A percentile compares a stretch with the other conserved stretches of the same genome.
Conservation (phyloP, 2,888 invertebrate genomes). For the Euphydryas editha region DNA sequence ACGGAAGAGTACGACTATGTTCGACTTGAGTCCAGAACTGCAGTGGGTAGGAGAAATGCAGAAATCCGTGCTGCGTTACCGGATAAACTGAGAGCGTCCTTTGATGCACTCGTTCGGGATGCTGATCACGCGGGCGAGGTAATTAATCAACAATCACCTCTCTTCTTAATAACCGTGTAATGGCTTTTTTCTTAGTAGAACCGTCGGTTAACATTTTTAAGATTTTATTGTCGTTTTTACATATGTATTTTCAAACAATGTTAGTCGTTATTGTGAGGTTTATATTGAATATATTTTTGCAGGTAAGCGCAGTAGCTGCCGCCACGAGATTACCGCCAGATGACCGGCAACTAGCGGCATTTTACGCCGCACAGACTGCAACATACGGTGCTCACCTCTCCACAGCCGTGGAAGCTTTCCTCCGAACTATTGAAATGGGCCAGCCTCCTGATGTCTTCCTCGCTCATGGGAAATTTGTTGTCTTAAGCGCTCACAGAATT, state of each 20-base stretch:
- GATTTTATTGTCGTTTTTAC: too few relatives aligned
- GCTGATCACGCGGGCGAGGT: constrained; percentile 86
- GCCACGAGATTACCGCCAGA: constrained; percentile 86
- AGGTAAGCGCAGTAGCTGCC: constrained; percentile 80
- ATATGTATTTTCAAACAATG: neutral
- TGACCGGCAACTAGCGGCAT: constrained; percentile 92
- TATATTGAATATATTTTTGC: constrained; percentile 3
- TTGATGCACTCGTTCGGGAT: constrained; percentile 89
- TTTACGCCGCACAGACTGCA: constrained; percentile 94
- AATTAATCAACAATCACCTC: constrained; percentile 33
- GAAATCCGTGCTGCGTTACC: constrained; percentile 89
- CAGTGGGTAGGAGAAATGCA: constrained; percentile 87
- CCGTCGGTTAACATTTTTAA: too few relatives aligned
- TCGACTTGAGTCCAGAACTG: constrained; percentile 90
- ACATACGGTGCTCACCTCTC: constrained; percentile 93
- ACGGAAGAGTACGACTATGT: constrained; percentile 96
- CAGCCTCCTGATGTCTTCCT: constrained; percentile 97
- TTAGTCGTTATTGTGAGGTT: neutral
- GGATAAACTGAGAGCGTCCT: constrained; percentile 88
- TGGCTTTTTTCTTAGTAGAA: too few relatives aligned
- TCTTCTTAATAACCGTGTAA: too few relatives aligned
- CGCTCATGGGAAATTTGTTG: constrained; percentile 96
- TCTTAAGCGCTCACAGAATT: constrained; percentile 95
- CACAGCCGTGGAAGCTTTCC: constrained; percentile 95
- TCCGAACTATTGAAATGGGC: constrained; percentile 95